Evolutionary conservation across 2,888 invertebrate genomes (phyloP), one percentile per base, ranked within the genome.

Genomic region (Heteromyza rotundicornis): DNA sequence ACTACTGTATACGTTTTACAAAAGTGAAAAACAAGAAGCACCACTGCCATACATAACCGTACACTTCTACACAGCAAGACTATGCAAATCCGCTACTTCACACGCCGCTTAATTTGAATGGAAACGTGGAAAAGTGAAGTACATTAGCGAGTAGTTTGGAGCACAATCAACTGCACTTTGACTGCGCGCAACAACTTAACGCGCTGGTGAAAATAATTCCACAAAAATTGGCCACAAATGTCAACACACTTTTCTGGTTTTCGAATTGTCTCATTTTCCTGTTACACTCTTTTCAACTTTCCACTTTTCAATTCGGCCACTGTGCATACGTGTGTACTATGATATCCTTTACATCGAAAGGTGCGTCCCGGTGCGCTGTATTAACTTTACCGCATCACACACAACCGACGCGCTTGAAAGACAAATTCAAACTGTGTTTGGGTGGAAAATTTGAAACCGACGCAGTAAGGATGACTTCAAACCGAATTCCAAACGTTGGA

Each of bases 321-420:
- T 59, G 36, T 52, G 62, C 35, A 35, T 19, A 36, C 14, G 19
- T 22, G n/a, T n/a, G n/a, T n/a, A n/a, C n/a, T n/a, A n/a, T n/a
- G n/a, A n/a, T n/a, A n/a, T n/a, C n/a, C n/a, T n/a, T n/a, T n/a
- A n/a, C n/a, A n/a, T n/a, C n/a, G n/a, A 70, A 71, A 76, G 75
- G 75, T 76, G 75, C 76, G 78, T 75, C 77, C 73, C 70, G 65
- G 57, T 68, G 67, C 67, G 16, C 20, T 16, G 32, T 44, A 8
- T n/a, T 10, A 40, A 40, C 40, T 40, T 12, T 12, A n/a, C 40
- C 40, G 40, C 47, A 47, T 19, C 24, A 5, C 16, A 19, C 32
- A 51, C 56, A 57, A 50, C 67, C 68, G 53, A 56, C 64, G 51
- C 65, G 65, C 65, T 57, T 66, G 64, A 66, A 64, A 59, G 67